phyloP scores from a whole-genome alignment of 2,113 vertebrate species.

The Halichoerus grypus region DNA sequence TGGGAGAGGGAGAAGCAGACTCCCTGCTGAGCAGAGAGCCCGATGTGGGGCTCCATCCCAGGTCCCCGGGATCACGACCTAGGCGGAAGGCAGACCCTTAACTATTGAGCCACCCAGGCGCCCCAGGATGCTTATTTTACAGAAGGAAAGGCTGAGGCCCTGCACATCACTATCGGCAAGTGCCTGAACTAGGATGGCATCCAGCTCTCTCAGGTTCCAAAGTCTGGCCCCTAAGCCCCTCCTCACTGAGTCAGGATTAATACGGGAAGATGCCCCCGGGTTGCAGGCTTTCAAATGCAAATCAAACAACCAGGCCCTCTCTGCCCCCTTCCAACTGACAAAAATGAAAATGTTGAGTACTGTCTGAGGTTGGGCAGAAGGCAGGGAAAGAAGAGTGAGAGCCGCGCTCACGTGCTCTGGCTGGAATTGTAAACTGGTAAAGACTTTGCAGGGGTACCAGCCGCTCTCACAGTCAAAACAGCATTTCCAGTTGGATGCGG shows the following conservation, averaged over 20 bases:
- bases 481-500: not conserved
- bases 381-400: not conserved
- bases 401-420: not conserved
- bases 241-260: not conserved
- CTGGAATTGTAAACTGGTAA: not conserved
- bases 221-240: not conserved
- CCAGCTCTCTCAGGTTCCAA: not conserved
- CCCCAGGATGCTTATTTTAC: not conserved
- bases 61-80: too few species aligned
- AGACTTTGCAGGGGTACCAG: not conserved
- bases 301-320: not conserved
- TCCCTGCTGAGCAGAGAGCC: too few species aligned
- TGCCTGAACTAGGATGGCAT: not conserved
- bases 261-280: not conserved
- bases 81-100: not conserved
- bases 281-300: conserved; percentile 26
- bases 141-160: not conserved
- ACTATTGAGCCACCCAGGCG: not conserved
- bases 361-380: not conserved
- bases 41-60: too few species aligned
- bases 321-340: not conserved
- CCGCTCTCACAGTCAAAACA: not conserved
- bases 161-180: not conserved
- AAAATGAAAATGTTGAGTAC: not conserved
- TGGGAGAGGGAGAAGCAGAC: too few species aligned